These are phyloP conservation scores for Parnassius smintheus DNA, from an alignment of 2,888 invertebrate genomes.

Conservation along the genomic window DNA sequence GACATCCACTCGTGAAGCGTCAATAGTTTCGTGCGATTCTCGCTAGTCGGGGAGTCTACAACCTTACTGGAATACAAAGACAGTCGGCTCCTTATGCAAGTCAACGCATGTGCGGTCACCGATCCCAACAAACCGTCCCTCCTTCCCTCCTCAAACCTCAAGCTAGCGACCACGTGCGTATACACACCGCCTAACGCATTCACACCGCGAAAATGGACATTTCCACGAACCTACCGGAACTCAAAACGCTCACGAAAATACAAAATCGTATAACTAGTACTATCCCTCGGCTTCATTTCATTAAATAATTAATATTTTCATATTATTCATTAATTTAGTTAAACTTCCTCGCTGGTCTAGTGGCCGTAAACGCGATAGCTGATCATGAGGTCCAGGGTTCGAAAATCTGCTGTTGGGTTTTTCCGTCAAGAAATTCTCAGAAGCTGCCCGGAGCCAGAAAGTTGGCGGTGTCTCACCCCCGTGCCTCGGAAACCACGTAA, in stretches of 20 bases:
- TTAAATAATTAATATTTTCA: background rate
- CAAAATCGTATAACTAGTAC: conserved; percentile 29
- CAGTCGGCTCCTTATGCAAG: conserved; percentile 58
- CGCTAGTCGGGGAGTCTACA: conserved; percentile 63
- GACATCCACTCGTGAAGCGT: conserved; percentile 60
- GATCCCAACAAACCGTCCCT: conserved; percentile 50
- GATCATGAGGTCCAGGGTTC: no score
- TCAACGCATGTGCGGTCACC: conserved; percentile 69
- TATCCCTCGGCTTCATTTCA: background rate
- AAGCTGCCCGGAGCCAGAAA: no score
- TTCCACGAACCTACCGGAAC: conserved; percentile 73
- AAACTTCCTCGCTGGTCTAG: no score
- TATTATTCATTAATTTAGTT: no score
- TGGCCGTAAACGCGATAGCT: no score
- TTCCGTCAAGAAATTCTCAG: no score
- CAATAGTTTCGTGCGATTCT: conserved; percentile 72
- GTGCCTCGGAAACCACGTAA: no score
- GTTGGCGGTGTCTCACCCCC: no score
- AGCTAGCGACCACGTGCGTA: conserved; percentile 39
- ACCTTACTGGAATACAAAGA: conserved; percentile 71
- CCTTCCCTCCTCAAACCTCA: conserved; percentile 23
- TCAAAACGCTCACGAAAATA: conserved; percentile 44
- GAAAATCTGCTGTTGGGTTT: no score
- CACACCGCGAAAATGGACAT: conserved; percentile 69
- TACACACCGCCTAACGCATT: conserved; percentile 59